Base-by-base conservation (phyloP, 1,140 invertebrate genomes). In the Hyles euphorbiae region DNA sequence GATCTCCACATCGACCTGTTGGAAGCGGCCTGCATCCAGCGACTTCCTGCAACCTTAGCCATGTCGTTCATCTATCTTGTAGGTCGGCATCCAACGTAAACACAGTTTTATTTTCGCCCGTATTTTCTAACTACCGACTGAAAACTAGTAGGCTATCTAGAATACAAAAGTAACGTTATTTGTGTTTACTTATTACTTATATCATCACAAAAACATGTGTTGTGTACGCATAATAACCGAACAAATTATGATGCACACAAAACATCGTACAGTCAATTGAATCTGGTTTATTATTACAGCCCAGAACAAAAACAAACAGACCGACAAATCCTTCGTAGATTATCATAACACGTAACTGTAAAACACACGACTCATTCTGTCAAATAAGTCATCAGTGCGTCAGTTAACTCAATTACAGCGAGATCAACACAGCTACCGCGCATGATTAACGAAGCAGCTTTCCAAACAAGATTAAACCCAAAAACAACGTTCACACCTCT, bases 331-430 rank as follows among this genome's bases (percentile, higher is more conserved):
- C 61, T 53, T 64, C 66, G 53, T 61, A 72, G 61, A 64, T 67
- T 68, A 69, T 66, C 63, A 71, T 66, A 72, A 67, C 60, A 70
- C 63, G 65, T 58, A 68, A 61, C 68, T 61, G 73, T 83, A 72
- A 78, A 82, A 83, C 74, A 79, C 60, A 81, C 76, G 62, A 73
- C 72, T 78, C 72, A 68, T 63, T 81, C 76, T 76, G 83, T 83
- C 82, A 87, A 87, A 87, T 88, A 84, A 87, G 83, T 87, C 83
- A 83, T 85, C 81, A 84, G 71, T 62, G 70, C 74, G 83, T 86
- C 82, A 84, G 85, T 83, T 83, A 86, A 85, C 81, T 85, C 85
- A 87, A 88, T 88, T 87, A 87, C 79, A 73, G 66, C 47, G 76
- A 85, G 83, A 88, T 87, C 83, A 87, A 87, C 84, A 85, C 72